phyloP scores from a whole-genome alignment of 2,113 vertebrate species.

The Myotis davidii region DNA sequence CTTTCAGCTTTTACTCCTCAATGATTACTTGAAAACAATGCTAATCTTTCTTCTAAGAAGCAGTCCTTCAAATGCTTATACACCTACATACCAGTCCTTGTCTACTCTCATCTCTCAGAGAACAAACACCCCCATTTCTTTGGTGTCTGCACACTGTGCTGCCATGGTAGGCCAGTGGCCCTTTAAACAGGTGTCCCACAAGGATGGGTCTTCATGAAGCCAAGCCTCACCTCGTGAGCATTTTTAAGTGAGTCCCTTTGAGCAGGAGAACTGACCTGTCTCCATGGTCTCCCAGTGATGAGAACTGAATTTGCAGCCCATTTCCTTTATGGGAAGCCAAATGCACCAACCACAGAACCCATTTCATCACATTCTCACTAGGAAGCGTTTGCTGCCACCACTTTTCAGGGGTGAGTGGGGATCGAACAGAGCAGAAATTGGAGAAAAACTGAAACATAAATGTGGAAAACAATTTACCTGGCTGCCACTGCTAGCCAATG shows the following conservation, averaged over 20 bases:
- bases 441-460: background rate
- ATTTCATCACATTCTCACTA: background rate
- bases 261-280: background rate
- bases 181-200: background rate
- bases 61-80: background rate
- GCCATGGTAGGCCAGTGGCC: background rate
- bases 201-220: background rate
- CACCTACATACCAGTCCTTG: background rate
- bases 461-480: background rate
- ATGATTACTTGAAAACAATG: background rate
- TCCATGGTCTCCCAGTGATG: background rate
- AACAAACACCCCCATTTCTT: background rate
- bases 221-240: background rate
- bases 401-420: background rate
- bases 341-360: background rate
- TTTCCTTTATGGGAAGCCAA: background rate
- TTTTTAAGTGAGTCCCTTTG: background rate
- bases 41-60: background rate
- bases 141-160: background rate
- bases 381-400: background rate
- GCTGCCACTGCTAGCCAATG: background rate
- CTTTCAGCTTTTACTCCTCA: background rate
- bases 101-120: background rate
- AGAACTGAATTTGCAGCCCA: background rate
- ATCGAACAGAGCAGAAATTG: background rate